Percentiles rank a stretch among this genome's conserved stretches.
These are phyloP conservation scores for Lamprologus sp. DNA, from an alignment of 2,113 vertebrate species.

Conservation along the genomic window DNA sequence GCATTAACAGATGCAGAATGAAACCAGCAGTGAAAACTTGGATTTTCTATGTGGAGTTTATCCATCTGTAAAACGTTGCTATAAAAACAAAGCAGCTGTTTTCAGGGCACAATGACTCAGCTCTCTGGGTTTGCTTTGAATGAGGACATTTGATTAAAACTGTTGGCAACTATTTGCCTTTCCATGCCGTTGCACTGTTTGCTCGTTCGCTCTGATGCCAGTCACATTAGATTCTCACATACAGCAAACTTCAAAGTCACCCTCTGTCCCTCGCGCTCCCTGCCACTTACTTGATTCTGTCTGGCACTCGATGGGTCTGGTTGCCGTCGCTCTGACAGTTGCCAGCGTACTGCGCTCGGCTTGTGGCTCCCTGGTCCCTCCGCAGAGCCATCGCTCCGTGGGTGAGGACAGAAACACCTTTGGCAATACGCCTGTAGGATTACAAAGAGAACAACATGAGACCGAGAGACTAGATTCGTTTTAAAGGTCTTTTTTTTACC, in stretches of 20 bases:
- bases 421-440: slow-evolving; percentile 72
- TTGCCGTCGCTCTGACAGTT: slow-evolving; percentile 84
- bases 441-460: slow-evolving; percentile 3
- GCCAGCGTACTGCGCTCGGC: slow-evolving; percentile 76
- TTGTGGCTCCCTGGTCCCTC: slow-evolving; percentile 73
- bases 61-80: not conserved
- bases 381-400: slow-evolving; percentile 85
- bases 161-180: not conserved
- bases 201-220: not conserved
- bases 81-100: not conserved
- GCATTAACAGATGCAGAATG: not conserved
- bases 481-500: not conserved
- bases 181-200: not conserved
- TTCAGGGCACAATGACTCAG: not conserved
- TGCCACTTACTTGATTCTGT: slow-evolving; percentile 78
- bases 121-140: not conserved
- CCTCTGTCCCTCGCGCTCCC: not conserved
- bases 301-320: slow-evolving; percentile 71
- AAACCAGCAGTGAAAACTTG: not conserved
- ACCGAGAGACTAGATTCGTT: not conserved
- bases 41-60: not conserved
- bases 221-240: not conserved
- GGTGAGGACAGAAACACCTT: slow-evolving; percentile 87
- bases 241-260: not conserved
- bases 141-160: not conserved